A percentile compares a stretch with the other conserved stretches of the same genome.
Evolutionary conservation across 2,888 invertebrate genomes (phyloP).

Genomic region (Cheilosia variabilis): DNA sequence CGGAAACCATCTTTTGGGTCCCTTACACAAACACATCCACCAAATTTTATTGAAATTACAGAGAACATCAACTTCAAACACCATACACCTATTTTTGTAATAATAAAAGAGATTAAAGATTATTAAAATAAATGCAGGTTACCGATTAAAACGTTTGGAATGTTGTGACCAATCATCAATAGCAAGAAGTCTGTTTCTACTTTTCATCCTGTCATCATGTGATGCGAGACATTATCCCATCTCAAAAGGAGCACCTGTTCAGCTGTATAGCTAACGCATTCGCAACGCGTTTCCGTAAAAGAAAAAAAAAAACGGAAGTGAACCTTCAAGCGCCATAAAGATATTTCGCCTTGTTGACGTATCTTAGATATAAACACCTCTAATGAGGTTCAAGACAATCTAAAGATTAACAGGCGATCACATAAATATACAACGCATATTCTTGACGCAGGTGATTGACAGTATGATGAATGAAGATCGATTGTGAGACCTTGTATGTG

Average conservation of each 20-base stretch:
- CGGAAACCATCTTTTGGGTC: too few relatives aligned
- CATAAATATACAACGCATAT: not conserved
- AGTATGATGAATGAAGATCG: conserved; percentile 9
- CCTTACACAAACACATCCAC: too few relatives aligned
- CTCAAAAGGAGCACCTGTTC: not conserved
- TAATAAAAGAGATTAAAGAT: too few relatives aligned
- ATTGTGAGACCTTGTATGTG: not conserved
- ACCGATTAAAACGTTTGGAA: too few relatives aligned
- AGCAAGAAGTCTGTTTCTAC: too few relatives aligned
- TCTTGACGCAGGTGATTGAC: not conserved
- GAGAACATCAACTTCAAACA: too few relatives aligned
- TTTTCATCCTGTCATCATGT: too few relatives aligned
- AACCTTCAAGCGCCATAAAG: not conserved
- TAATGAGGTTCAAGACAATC: not conserved
- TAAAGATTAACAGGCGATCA: not conserved
- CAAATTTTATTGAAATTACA: too few relatives aligned
- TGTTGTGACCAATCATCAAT: too few relatives aligned
- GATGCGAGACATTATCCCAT: too few relatives aligned
- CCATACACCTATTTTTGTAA: too few relatives aligned
- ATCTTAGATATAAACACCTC: not conserved
- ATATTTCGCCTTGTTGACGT: not conserved
- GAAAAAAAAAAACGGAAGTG: not conserved
- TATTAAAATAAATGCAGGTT: too few relatives aligned
- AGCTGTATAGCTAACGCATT: not conserved
- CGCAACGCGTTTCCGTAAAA: not conserved